phyloP scores from a whole-genome alignment of 2,797 vertebrate genomes.

The Lepilemur ruficaudatus region DNA sequence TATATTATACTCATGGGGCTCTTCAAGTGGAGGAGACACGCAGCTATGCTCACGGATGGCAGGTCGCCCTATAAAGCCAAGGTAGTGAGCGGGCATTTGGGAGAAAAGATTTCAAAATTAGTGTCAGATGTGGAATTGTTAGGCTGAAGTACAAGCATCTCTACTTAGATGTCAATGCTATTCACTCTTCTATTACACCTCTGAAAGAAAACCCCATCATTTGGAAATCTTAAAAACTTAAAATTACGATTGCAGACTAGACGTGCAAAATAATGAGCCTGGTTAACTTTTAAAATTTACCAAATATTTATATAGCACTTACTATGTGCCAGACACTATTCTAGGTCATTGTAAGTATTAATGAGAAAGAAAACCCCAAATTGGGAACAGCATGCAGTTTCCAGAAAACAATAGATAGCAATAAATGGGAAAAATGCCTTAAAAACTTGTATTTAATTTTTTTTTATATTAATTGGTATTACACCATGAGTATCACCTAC shows the following conservation, averaged over 20 bases:
- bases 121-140: conserved; percentile 71
- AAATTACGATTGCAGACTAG: neutral
- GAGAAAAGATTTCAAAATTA: conserved; percentile 76
- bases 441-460: neutral
- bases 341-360: neutral
- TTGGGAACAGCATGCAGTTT: neutral
- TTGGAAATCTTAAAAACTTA: conserved; percentile 22
- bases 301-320: neutral
- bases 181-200: neutral
- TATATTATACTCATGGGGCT: conserved; percentile 77
- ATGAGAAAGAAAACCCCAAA: conserved; percentile 7
- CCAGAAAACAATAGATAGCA: neutral
- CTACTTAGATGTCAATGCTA: conserved; percentile 19
- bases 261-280: neutral
- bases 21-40: conserved; percentile 74
- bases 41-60: conserved; percentile 64
- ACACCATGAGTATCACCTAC: neutral
- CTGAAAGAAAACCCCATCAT: neutral
- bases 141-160: conserved; percentile 1
- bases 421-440: neutral
- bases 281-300: neutral
- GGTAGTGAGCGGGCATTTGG: conserved; percentile 66
- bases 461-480: neutral
- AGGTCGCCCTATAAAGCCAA: conserved; percentile 69
- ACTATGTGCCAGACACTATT: neutral